Base-by-base conservation (phyloP, 2,888 invertebrate genomes). In the Busseola fusca region DNA sequence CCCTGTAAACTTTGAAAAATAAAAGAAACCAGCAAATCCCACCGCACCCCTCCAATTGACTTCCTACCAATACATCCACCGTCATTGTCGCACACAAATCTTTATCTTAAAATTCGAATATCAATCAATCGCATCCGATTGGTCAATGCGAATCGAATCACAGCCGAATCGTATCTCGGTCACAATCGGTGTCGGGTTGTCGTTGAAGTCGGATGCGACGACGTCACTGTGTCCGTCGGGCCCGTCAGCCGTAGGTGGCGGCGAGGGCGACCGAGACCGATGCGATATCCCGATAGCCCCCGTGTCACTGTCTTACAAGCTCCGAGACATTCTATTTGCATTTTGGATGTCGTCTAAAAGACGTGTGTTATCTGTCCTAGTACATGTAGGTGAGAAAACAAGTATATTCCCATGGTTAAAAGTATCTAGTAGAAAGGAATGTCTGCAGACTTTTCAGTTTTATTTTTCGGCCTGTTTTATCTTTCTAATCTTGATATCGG, bases 311-410 rank as follows among this genome's bases (percentile, higher is more conserved):
- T 87, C 90, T 90, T 91, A 92, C 92, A 93, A 90, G 87, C 83
- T 84, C 80, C 85, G 82, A 88, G 91, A 91, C 91, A 89, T 83
- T 85, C 78, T 79, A 93, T 94, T 93, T 93, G 93, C 93, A 93
- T 94, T 89, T 90, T 69, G 88, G 87, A 87, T 87, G 87, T 87
- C 80, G 82, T 86, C 87, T 87, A 87, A 82, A 87, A 86, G 87
- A 87, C 85, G 85, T 87, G 82, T 82, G 86, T 87, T 90, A 85
- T 88, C 87, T 87, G 86, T 85, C 81, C 84, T 83, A 87, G 82
- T 74, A 72, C 75, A 64, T 65, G 81, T 81, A 83, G 81, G 85
- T 83, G 83, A 81, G 80, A 77, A 77, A 84, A 87, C 86, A 83
- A 85, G 86, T 87, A 85, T 87, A 87, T 87, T 87, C 75, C 71